phyloP scores from a whole-genome alignment of 2,113 vertebrate species.

The Fulmarus glacialis region DNA sequence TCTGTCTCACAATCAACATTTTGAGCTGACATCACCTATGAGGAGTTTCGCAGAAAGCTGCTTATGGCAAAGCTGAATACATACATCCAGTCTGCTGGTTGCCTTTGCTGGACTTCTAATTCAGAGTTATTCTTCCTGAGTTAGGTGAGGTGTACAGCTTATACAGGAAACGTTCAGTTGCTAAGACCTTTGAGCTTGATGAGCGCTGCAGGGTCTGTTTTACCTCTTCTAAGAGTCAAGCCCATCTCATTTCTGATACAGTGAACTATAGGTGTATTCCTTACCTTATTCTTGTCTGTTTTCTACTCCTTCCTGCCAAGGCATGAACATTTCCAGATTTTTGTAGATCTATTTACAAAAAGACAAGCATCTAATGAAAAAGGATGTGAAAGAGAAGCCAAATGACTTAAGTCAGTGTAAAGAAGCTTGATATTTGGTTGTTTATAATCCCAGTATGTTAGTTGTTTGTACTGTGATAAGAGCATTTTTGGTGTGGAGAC shows the following conservation, averaged over 20 bases:
- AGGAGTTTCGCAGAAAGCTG: not conserved
- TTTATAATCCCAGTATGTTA: slow-evolving; percentile 65
- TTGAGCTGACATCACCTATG: not conserved
- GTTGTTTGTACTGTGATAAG: slow-evolving; percentile 75
- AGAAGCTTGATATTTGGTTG: slow-evolving; percentile 68
- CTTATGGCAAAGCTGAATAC: not conserved
- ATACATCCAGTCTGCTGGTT: not conserved
- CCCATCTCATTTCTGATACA: not conserved
- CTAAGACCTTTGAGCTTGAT: not conserved
- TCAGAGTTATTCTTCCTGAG: not conserved
- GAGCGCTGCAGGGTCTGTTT: not conserved
- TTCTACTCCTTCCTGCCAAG: not conserved
- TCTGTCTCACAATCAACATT: not conserved
- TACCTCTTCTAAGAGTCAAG: not conserved
- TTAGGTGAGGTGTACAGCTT: not conserved
- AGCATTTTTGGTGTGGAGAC: slow-evolving; percentile 52
- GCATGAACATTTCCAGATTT: slow-evolving; percentile 24
- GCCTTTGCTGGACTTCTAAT: not conserved
- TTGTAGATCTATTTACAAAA: slow-evolving; percentile 26
- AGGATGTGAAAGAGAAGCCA: slow-evolving; percentile 63
- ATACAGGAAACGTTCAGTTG: not conserved
- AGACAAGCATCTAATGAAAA: slow-evolving; percentile 45
- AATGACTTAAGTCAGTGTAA: slow-evolving; percentile 46
- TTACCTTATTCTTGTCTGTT: not conserved
- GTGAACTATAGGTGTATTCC: not conserved